These are phyloP conservation scores for Ciconia nigra DNA, from an alignment of 2,797 vertebrate species.

Conservation along the genomic window DNA sequence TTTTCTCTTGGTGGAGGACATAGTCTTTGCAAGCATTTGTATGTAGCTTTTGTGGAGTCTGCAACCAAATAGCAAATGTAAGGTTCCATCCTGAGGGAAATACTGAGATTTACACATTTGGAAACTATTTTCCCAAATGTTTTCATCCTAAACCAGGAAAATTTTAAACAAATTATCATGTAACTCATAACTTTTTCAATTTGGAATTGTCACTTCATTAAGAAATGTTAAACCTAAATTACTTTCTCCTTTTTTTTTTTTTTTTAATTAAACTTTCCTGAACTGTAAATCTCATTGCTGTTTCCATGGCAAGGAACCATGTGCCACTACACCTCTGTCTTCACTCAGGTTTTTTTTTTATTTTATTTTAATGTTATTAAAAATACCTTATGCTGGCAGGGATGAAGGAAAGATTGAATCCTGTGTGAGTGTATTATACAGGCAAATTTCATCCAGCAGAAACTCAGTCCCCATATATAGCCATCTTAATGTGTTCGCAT, in stretches of 20 bases:
- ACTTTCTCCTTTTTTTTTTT: background rate
- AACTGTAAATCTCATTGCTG: background rate
- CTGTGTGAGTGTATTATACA: background rate
- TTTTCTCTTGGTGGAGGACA: background rate
- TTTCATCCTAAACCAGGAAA: background rate
- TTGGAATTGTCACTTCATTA: background rate
- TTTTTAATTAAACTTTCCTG: background rate
- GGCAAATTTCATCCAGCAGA: background rate
- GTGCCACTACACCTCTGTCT: background rate
- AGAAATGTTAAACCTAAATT: background rate
- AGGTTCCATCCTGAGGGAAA: background rate
- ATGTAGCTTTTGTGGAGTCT: background rate
- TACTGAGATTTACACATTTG: background rate
- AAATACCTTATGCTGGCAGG: background rate
- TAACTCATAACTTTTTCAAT: background rate
- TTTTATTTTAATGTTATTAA: background rate
- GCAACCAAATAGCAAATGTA: accelerated
- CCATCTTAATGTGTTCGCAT: background rate
- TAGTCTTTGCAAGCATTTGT: background rate
- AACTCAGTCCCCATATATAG: background rate
- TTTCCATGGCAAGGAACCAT: background rate
- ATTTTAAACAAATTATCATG: background rate
- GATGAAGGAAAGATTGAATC: background rate
- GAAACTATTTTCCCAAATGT: background rate
- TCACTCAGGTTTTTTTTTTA: accelerated